Conservation (phyloP, 23 tunicate species). For the Halocynthia roretzi region DNA sequence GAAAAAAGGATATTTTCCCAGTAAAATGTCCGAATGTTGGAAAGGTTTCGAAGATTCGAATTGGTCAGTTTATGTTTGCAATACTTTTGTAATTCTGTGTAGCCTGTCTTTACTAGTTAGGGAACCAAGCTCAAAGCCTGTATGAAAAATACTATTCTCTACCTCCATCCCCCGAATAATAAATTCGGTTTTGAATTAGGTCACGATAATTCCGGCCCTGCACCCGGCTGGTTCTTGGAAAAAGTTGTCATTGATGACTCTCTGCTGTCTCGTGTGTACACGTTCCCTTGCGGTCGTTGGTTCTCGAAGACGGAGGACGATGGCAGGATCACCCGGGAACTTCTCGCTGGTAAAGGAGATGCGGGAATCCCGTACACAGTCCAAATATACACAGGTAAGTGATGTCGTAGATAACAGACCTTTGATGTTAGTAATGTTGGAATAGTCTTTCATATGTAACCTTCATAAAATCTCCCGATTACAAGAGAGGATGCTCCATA, state of each 20-base stretch:
- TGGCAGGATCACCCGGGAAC: constrained; percentile 81
- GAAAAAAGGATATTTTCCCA: constrained; percentile 68
- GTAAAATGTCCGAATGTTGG: constrained; percentile 82
- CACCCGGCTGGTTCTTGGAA: constrained; percentile 90
- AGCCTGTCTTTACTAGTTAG: not conserved
- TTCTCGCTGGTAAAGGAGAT: constrained; percentile 68
- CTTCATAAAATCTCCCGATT: too few relatives aligned
- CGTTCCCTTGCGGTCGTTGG: constrained; percentile 92
- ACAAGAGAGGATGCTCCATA: too few relatives aligned
- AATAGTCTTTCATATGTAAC: too few relatives aligned
- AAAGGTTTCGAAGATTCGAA: constrained; percentile 74
- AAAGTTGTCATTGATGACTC: constrained; percentile 90
- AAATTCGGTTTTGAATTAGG: too few relatives aligned
- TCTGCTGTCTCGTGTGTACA: constrained; percentile 46
- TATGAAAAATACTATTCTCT: too few relatives aligned
- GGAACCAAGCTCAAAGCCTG: too few relatives aligned
- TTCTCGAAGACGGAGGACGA: constrained; percentile 92
- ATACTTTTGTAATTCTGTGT: not conserved
- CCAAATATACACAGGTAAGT: constrained; percentile 70
- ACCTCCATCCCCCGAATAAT: too few relatives aligned
- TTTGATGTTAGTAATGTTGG: too few relatives aligned
- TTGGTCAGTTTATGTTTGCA: constrained; percentile 44
- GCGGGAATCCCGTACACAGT: constrained; percentile 90
- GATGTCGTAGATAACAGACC: too few relatives aligned
- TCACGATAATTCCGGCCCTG: constrained; percentile 78